These are phyloP conservation scores for Altica lythri DNA, from an alignment of 2,888 invertebrate species.

Conservation along the genomic window DNA sequence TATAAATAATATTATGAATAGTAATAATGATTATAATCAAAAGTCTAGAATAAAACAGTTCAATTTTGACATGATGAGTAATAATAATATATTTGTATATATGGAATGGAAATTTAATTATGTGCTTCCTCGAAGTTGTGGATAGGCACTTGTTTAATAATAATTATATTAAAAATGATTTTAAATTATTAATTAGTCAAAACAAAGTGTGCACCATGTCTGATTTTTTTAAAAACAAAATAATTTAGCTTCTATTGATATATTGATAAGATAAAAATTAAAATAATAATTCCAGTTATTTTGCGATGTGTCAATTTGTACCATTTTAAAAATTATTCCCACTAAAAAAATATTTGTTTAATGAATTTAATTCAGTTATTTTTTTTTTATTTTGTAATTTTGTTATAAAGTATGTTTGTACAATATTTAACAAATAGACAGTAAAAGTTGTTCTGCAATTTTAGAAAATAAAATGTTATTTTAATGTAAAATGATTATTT, in stretches of 20 bases:
- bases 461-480: conserved; percentile 47
- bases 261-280: too few relatives aligned
- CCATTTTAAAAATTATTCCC: conserved; percentile 19
- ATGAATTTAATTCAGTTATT: conserved; percentile 23
- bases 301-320: conserved; percentile 16
- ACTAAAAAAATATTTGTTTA: too few relatives aligned
- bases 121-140: conserved; percentile 36
- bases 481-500: conserved; percentile 30
- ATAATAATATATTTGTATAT: conserved; percentile 5
- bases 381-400: conserved; percentile 30
- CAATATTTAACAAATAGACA: conserved; percentile 39
- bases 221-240: too few relatives aligned
- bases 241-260: too few relatives aligned
- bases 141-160: conserved; percentile 33
- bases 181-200: background rate
- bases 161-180: conserved; percentile 28
- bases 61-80: conserved; percentile 19
- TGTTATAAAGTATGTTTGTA: conserved; percentile 33
- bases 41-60: conserved; percentile 31
- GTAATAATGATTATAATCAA: too few relatives aligned
- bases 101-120: conserved; percentile 23
- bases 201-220: too few relatives aligned
- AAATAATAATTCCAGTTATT: too few relatives aligned
- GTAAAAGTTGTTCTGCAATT: conserved; percentile 44
- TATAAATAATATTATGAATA: too few relatives aligned